phyloP scores from a whole-genome alignment of 2,113 vertebrate genomes.

The Orthonyx spaldingii region DNA sequence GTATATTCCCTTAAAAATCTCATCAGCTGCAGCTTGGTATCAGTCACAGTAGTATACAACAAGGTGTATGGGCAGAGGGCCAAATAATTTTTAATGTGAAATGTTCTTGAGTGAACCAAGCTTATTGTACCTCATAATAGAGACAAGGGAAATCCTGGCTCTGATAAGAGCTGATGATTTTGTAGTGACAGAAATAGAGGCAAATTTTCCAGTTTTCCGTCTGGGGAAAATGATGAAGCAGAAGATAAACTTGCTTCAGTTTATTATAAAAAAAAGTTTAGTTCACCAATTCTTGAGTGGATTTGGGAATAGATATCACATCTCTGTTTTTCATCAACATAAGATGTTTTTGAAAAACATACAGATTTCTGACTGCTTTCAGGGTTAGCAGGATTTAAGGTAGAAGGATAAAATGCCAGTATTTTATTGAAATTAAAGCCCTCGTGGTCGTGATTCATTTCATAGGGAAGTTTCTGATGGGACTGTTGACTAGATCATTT shows the following conservation, averaged over 20 bases:
- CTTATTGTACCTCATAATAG: neutral
- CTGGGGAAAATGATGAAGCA: neutral
- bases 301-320: neutral
- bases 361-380: neutral
- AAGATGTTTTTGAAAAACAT: neutral
- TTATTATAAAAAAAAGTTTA: neutral
- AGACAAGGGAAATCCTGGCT: neutral
- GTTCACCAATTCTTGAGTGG: neutral
- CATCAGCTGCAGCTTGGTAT: neutral
- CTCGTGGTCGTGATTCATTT: fast-evolving
- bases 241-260: neutral
- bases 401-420: neutral
- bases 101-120: neutral
- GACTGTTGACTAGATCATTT: neutral
- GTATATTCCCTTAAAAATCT: neutral
- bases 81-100: neutral
- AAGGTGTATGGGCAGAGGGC: neutral
- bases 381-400: neutral
- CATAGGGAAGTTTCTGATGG: neutral
- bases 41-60: neutral
- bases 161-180: neutral
- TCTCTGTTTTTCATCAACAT: neutral
- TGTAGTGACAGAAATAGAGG: neutral
- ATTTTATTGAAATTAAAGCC: neutral
- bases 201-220: neutral